Conservation (phyloP, 2,113 vertebrate species). For the Brachyhypopomus occidentalis region DNA sequence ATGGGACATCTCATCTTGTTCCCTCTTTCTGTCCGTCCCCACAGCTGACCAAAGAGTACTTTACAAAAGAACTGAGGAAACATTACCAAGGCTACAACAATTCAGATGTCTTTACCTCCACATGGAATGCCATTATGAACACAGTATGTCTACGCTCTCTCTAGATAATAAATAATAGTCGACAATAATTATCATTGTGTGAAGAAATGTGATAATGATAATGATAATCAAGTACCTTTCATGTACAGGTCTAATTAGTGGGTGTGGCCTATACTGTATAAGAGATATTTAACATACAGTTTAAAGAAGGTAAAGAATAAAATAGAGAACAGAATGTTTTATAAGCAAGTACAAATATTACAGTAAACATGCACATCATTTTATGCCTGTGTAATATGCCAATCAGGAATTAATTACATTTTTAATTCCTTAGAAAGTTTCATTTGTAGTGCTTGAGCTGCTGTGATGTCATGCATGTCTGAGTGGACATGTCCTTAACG, state of each 20-base stretch:
- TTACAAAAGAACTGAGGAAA: constrained; percentile 89
- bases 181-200: too few relatives aligned
- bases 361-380: too few relatives aligned
- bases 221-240: too few relatives aligned
- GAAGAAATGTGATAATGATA: too few relatives aligned
- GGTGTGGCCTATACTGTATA: too few relatives aligned
- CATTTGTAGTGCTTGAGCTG: neutral
- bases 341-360: neutral
- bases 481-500: neutral
- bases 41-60: constrained; percentile 91
- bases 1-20: neutral
- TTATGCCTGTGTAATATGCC: too few relatives aligned
- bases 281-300: too few relatives aligned
- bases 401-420: too few relatives aligned
- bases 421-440: neutral
- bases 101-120: constrained; percentile 86
- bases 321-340: neutral
- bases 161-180: neutral
- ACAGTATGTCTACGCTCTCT: constrained; percentile 77
- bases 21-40: neutral
- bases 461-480: neutral
- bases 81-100: constrained; percentile 89
- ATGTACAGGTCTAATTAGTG: too few relatives aligned
- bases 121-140: constrained; percentile 95
- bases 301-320: neutral